phyloP scores from a whole-genome alignment of 30 jellyfish, hydroid and myxozoan species.

The Pseudorhiza aurosa region DNA sequence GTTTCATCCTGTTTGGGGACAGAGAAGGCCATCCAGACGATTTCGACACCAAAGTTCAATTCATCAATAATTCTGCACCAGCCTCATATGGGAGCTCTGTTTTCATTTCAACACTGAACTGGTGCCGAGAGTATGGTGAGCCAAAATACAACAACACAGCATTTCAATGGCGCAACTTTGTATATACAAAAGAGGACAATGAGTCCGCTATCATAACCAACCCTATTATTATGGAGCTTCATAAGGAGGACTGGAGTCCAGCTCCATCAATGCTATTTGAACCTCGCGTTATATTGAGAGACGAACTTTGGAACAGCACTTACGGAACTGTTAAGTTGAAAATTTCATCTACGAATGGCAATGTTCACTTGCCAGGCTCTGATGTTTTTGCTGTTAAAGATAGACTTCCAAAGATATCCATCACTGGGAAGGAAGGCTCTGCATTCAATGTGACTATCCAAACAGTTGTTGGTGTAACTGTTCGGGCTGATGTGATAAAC shows the following conservation, averaged over 20 bases:
- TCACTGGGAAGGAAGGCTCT: constrained; percentile 24
- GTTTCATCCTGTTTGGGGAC: constrained; percentile 55
- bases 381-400: constrained; percentile 48
- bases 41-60: constrained; percentile 45
- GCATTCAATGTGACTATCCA: constrained; percentile 20
- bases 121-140: constrained; percentile 76
- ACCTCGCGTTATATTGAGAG: constrained; percentile 55
- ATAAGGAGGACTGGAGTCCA: constrained; percentile 42
- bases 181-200: constrained; percentile 6
- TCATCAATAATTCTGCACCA: constrained; percentile 68
- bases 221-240: constrained; percentile 44
- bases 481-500: not conserved
- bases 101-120: constrained; percentile 64
- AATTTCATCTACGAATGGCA: not conserved
- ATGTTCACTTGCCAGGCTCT: constrained; percentile 40
- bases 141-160: constrained; percentile 47
- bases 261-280: constrained; percentile 49
- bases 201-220: constrained; percentile 60
- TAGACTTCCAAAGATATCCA: constrained; percentile 43
- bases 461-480: constrained; percentile 64
- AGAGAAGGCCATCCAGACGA: constrained; percentile 14
- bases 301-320: constrained; percentile 49
- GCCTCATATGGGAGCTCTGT: constrained; percentile 62
- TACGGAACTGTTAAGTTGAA: constrained; percentile 53
- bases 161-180: constrained; percentile 38